These are phyloP conservation scores for Diplolepis rosae DNA, from an alignment of 2,888 invertebrate species.

Conservation along the genomic window DNA sequence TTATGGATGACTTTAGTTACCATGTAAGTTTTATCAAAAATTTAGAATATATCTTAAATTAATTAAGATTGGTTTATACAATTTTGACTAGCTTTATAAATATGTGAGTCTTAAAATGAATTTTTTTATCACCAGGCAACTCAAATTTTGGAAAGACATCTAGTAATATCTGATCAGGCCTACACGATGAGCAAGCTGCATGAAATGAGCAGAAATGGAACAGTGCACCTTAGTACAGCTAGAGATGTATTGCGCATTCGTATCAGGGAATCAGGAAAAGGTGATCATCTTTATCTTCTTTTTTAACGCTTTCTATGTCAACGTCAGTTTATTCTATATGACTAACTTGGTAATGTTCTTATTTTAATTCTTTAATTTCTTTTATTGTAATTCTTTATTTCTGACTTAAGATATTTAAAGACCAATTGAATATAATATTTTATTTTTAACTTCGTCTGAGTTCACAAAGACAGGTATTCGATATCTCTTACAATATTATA, in stretches of 20 bases:
- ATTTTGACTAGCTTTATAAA: not conserved
- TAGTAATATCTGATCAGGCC: conserved; percentile 86
- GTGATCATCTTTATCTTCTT: conserved; percentile 66
- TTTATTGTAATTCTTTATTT: too few relatives aligned
- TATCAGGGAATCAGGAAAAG: conserved; percentile 85
- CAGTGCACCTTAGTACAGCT: conserved; percentile 81
- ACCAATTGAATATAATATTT: too few relatives aligned
- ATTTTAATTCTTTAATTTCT: too few relatives aligned
- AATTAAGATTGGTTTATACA: not conserved
- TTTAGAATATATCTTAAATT: not conserved
- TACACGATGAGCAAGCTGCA: conserved; percentile 88
- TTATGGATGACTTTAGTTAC: conserved; percentile 86
- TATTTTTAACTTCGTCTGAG: too few relatives aligned
- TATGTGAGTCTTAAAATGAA: not conserved
- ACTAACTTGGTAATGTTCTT: too few relatives aligned
- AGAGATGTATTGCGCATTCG: conserved; percentile 84
- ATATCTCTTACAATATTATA: conserved; percentile 27
- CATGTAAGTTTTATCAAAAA: conserved; percentile 77
- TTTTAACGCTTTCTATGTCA: conserved; percentile 17
- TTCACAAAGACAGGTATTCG: too few relatives aligned
- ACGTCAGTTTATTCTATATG: too few relatives aligned
- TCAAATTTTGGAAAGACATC: conserved; percentile 90
- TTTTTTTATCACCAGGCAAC: conserved; percentile 77
- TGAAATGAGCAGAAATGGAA: conserved; percentile 80
- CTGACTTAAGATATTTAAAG: too few relatives aligned